Base-by-base conservation (phyloP, 1,140 invertebrate species). In the Halictus rubicundus region DNA sequence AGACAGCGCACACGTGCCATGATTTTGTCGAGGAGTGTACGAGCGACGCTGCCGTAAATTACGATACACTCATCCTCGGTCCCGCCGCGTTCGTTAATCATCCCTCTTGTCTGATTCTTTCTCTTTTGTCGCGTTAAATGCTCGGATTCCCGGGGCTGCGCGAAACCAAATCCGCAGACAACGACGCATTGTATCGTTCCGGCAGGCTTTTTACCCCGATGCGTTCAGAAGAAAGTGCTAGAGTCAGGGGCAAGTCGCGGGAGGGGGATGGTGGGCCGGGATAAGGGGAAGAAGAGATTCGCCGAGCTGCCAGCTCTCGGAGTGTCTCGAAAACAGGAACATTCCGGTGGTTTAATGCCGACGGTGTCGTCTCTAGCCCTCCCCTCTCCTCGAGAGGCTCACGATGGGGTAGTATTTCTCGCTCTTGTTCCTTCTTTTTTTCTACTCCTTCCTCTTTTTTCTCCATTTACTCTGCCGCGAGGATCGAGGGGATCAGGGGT, bases 311-410 rank as follows among this genome's bases (percentile, higher is more conserved):
- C 57, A 23, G 59, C 60, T 59, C 65, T 59, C 65, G 54, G 70
- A 60, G 60, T 84, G 82, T 81, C 83, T 81, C 68, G 68, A 85
- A 85, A 85, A 85, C 83, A 85, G 69, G 68, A 70, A 85, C 82
- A 85, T 85, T 81, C 83, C 68, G 59, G 68, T 81, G 82, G 83
- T 85, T 84, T 81, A 85, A 84, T 84, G 73, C 52, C 78, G 82
- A 60, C 68, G 39, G 59, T 73, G 54, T 21, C 68, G 78, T 81
- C 78, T 68, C 42, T 46, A 46, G 69, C 81, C 68, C 73, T 25
- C 23, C 49, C n/a, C 52, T n/a, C 57, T 19, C 27, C 46, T 60
- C 77, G 57, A 10, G 42, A 46, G 42, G 9, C 42, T 32, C 32
- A 3, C 32, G n/a, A 32, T 57, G 27, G 37, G 10, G 39, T 63